phyloP scores from a whole-genome alignment of 2,888 invertebrate genomes.

The Griposia aprilina region DNA sequence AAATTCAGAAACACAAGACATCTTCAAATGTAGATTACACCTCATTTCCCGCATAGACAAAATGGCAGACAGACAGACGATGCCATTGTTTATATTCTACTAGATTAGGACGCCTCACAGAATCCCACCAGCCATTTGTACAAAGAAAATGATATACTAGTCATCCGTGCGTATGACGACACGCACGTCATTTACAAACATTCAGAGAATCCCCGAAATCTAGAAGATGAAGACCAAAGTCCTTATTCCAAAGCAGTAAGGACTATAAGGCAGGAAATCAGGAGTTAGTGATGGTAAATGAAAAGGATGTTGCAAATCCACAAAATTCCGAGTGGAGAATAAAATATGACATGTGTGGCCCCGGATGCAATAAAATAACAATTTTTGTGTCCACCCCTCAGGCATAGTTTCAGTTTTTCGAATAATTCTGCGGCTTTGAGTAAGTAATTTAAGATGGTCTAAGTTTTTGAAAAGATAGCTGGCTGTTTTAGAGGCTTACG shows the following conservation, averaged over 20 bases:
- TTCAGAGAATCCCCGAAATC: conserved; percentile 51
- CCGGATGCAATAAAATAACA: conserved; percentile 89
- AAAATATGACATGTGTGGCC: conserved; percentile 89
- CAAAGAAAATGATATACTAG: conserved; percentile 88
- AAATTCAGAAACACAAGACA: conserved; percentile 14
- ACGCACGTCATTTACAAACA: conserved; percentile 74
- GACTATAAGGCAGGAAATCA: conserved; percentile 47
- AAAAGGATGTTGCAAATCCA: conserved; percentile 65
- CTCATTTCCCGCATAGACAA: conserved; percentile 69
- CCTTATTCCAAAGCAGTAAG: conserved; percentile 65
- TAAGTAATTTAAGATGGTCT: conserved; percentile 67
- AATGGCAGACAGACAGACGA: conserved; percentile 70
- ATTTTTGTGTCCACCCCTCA: conserved; percentile 83
- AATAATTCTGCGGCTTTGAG: conserved; percentile 61
- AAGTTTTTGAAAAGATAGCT: conserved; percentile 13
- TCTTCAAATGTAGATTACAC: conserved; percentile 45
- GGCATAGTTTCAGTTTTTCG: conserved; percentile 83
- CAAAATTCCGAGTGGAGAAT: conserved; percentile 76
- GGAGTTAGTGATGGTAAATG: conserved; percentile 53
- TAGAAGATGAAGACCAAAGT: conserved; percentile 41
- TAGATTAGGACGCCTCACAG: conserved; percentile 86
- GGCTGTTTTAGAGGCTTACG: neutral
- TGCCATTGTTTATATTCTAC: conserved; percentile 84
- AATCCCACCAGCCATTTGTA: conserved; percentile 85
- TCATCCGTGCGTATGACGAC: conserved; percentile 87